Conservation (phyloP, 2,113 vertebrate species). For the Cyanoderma ruficeps region DNA sequence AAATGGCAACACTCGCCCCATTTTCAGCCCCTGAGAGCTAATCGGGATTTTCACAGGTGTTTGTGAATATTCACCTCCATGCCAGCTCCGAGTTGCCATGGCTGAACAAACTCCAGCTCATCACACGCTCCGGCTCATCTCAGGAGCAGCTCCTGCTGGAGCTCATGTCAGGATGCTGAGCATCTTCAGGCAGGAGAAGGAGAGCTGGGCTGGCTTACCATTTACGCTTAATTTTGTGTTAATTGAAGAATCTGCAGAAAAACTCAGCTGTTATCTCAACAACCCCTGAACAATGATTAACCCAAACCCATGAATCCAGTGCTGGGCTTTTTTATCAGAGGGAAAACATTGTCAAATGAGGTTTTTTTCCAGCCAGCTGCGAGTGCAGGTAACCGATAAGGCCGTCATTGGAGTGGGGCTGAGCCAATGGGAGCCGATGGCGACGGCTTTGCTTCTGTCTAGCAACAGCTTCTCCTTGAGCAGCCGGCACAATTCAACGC, state of each 20-base stretch:
- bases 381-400: constrained; percentile 61
- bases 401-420: constrained; percentile 49
- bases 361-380: constrained; percentile 57
- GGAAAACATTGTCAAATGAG: constrained; percentile 58
- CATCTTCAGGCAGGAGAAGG: not conserved
- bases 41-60: constrained; percentile 31
- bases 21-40: not conserved
- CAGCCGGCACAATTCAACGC: not conserved
- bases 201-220: not conserved
- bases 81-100: not conserved
- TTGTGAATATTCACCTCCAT: constrained; percentile 25
- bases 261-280: not conserved
- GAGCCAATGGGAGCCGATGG: constrained; percentile 53
- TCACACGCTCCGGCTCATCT: not conserved
- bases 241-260: constrained; percentile 9
- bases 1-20: accelerated
- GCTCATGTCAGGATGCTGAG: not conserved
- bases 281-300: constrained; percentile 58
- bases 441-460: constrained; percentile 44
- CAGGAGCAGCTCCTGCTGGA: not conserved
- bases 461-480: constrained; percentile 62
- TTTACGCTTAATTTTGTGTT: not conserved
- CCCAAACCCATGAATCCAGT: constrained; percentile 18
- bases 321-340: constrained; percentile 52
- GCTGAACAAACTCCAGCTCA: not conserved